Conservation (phyloP, 2,113 vertebrate genomes). For the Cisticola juncidis region DNA sequence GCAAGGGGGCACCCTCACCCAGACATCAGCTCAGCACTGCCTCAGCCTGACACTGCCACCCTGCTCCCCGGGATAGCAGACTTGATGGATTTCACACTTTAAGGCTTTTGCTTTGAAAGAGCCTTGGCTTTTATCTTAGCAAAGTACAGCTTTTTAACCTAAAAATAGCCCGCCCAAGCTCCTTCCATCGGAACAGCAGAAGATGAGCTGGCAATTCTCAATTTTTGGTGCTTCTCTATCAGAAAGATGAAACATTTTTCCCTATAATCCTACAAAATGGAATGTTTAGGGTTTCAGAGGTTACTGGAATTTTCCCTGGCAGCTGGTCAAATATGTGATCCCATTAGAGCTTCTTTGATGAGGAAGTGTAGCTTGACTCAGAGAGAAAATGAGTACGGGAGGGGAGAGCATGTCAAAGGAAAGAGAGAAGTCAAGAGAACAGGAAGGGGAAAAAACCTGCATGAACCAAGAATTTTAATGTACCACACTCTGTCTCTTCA, state of each 20-base stretch:
- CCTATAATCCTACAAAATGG: constrained; percentile 64
- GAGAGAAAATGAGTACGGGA: constrained; percentile 24
- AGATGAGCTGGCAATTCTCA: constrained; percentile 58
- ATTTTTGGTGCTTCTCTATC: constrained; percentile 62
- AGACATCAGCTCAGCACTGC: neutral
- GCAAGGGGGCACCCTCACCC: neutral
- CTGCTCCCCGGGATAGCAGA: neutral
- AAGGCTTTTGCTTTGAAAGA: constrained; percentile 61
- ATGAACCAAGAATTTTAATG: constrained; percentile 62
- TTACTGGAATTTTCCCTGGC: constrained; percentile 69
- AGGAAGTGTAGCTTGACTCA: constrained; percentile 51
- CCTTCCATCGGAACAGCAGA: constrained; percentile 44
- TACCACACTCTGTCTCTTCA: constrained; percentile 36
- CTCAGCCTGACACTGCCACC: neutral
- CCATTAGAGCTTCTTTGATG: constrained; percentile 66
- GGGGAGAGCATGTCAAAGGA: neutral
- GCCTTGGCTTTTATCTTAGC: constrained; percentile 60
- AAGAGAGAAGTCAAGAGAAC: constrained; percentile 23
- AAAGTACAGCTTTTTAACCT: constrained; percentile 65
- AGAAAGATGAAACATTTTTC: constrained; percentile 59
- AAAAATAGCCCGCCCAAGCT: constrained; percentile 59
- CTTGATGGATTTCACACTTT: constrained; percentile 56
- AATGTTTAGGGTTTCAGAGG: constrained; percentile 44
- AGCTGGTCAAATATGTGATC: constrained; percentile 62
- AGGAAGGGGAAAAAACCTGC: constrained; percentile 22